phyloP scores from a whole-genome alignment of 2,888 invertebrate genomes.

The Plebejus melissa region DNA sequence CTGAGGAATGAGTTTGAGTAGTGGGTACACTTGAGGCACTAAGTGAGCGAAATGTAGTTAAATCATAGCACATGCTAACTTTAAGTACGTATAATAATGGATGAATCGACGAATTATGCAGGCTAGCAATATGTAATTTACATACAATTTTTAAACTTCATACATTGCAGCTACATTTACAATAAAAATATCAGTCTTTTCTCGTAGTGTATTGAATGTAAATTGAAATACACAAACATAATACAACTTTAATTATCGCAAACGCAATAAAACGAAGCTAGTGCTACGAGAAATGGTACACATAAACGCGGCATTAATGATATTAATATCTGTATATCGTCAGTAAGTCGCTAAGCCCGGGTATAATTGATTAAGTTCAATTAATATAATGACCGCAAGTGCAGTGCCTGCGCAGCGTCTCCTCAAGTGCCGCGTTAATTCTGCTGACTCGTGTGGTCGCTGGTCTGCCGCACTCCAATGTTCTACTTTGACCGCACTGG shows the following conservation, averaged over 20 bases:
- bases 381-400: conserved; percentile 27
- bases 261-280: background rate
- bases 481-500: conserved; percentile 6
- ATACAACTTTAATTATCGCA: background rate
- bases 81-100: too few species aligned
- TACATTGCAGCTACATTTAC: too few species aligned
- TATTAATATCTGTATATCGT: conserved; percentile 18
- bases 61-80: too few species aligned
- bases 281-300: background rate
- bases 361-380: conserved; percentile 26
- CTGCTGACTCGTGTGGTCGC: conserved; percentile 24
- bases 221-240: too few species aligned
- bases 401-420: conserved; percentile 24
- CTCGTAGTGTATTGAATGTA: too few species aligned
- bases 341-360: background rate
- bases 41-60: too few species aligned
- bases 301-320: conserved; percentile 1
- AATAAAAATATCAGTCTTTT: too few species aligned
- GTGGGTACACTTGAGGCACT: background rate
- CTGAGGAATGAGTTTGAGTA: background rate
- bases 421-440: conserved; percentile 28
- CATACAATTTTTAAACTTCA: too few species aligned
- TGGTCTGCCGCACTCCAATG: conserved; percentile 27
- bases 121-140: too few species aligned
- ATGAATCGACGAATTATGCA: too few species aligned